These are phyloP conservation scores for Triops longicaudatus DNA, from an alignment of 1,140 invertebrate genomes.

Conservation along the genomic window DNA sequence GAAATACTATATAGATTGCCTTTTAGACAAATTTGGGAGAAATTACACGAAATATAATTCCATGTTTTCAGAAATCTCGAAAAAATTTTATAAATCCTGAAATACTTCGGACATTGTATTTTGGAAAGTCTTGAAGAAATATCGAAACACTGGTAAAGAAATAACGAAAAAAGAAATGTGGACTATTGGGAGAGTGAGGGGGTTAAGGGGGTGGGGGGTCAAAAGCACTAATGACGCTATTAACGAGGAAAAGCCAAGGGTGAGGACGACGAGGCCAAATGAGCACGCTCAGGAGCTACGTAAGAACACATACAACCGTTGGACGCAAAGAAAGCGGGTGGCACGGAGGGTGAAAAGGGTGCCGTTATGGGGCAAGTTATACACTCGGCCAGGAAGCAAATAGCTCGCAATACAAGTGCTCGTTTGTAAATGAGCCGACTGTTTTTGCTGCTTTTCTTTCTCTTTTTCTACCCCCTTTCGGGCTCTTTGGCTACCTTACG, in stretches of 20 bases:
- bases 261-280: slow-evolving; percentile 14
- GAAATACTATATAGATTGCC: too few relatives aligned
- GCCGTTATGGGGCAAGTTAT: neutral
- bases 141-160: too few relatives aligned
- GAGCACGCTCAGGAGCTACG: slow-evolving; percentile 1
- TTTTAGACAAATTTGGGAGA: too few relatives aligned
- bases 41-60: too few relatives aligned
- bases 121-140: too few relatives aligned
- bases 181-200: neutral
- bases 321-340: neutral
- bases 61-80: too few relatives aligned
- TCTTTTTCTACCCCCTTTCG: too few relatives aligned
- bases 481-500: too few relatives aligned
- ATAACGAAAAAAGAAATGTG: too few relatives aligned
- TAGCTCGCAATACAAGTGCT: neutral
- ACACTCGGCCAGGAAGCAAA: neutral
- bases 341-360: neutral
- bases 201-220: neutral
- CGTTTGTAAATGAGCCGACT: slow-evolving; percentile 1
- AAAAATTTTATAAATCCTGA: too few relatives aligned
- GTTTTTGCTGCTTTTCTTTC: neutral
- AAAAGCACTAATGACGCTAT: slow-evolving; percentile 12
- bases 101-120: too few relatives aligned
- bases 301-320: neutral
- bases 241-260: neutral